phyloP scores from a whole-genome alignment of 1,140 invertebrate species.

The Kradibia gibbosae region DNA sequence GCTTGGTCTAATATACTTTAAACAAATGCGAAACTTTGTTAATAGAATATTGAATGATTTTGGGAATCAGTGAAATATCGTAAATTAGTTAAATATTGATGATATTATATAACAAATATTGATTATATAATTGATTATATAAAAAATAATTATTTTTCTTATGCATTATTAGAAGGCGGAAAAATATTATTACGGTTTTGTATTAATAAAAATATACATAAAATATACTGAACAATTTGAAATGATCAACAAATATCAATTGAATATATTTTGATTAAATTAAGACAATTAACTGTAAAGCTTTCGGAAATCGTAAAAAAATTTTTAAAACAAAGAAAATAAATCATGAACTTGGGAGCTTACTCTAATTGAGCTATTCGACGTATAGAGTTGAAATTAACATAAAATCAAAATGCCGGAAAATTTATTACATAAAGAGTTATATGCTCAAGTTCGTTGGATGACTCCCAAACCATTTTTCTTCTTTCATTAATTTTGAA shows the following conservation, averaged over 20 bases:
- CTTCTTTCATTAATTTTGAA: conserved; percentile 5
- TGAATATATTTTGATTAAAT: too few relatives aligned
- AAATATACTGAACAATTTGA: too few relatives aligned
- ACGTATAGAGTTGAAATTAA: conserved; percentile 71
- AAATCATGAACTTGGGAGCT: conserved; percentile 57
- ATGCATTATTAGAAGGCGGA: too few relatives aligned
- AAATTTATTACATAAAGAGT: conserved; percentile 71
- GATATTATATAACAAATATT: too few relatives aligned
- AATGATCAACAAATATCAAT: too few relatives aligned
- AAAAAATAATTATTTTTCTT: too few relatives aligned
- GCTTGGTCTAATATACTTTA: not conserved
- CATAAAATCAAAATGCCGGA: conserved; percentile 71
- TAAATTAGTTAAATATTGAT: not conserved
- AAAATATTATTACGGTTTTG: too few relatives aligned
- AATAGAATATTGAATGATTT: not conserved
- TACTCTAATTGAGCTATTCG: conserved; percentile 62
- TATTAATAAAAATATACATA: too few relatives aligned
- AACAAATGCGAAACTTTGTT: not conserved
- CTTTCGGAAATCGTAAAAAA: too few relatives aligned
- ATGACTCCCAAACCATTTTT: conserved; percentile 62
- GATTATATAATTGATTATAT: too few relatives aligned
- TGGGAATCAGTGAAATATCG: not conserved
- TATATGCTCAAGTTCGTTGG: conserved; percentile 70
- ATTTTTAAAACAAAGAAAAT: not conserved
- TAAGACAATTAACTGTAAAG: too few relatives aligned